These are phyloP conservation scores for Aspidiotus destructor DNA, from an alignment of 2,888 invertebrate species.

Conservation along the genomic window DNA sequence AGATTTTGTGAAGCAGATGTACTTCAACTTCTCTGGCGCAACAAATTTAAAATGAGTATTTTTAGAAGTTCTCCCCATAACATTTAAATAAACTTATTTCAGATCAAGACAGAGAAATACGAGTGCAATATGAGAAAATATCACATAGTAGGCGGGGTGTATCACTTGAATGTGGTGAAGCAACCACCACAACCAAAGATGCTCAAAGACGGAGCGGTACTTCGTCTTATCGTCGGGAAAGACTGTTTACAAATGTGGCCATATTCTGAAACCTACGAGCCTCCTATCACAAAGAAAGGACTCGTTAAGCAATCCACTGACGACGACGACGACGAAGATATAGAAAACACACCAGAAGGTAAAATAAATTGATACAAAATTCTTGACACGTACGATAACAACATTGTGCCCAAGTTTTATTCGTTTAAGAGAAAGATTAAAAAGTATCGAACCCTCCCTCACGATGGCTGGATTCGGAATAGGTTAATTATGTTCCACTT, in stretches of 20 bases:
- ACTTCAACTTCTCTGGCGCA: too few species aligned
- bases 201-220: slow-evolving; percentile 35
- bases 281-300: slow-evolving; percentile 39
- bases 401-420: too few species aligned
- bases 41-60: too few species aligned
- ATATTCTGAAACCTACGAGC: slow-evolving; percentile 54
- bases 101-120: slow-evolving; percentile 26
- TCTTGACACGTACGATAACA: too few species aligned
- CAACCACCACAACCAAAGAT: slow-evolving; percentile 63
- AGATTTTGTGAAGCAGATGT: too few species aligned
- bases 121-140: slow-evolving; percentile 60
- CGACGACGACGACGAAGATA: slow-evolving; percentile 53
- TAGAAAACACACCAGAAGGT: slow-evolving; percentile 47
- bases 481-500: too few species aligned
- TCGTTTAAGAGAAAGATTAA: too few species aligned
- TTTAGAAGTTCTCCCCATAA: too few species aligned
- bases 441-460: too few species aligned
- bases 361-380: not conserved
- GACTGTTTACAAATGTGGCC: slow-evolving; percentile 38
- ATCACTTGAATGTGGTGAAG: slow-evolving; percentile 59
- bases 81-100: too few species aligned
- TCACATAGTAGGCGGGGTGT: slow-evolving; percentile 64
- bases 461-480: too few species aligned
- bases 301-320: slow-evolving; percentile 31
- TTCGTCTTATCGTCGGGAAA: slow-evolving; percentile 34